Conservation (phyloP, 2,113 vertebrate species). For the Bucco capensis region DNA sequence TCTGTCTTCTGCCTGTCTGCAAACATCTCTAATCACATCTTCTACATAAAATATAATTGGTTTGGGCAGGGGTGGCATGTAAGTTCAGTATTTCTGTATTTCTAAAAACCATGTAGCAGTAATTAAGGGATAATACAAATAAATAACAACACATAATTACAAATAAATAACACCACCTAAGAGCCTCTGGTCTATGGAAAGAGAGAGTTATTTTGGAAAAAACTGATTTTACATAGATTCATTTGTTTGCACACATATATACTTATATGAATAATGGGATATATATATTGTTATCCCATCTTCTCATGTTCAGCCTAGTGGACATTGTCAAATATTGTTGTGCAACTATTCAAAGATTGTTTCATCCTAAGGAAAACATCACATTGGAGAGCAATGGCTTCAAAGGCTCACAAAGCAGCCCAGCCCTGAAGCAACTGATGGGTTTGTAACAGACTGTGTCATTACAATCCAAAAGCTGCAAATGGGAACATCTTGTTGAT, state of each 20-base stretch:
- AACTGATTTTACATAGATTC: background rate
- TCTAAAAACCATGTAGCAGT: background rate
- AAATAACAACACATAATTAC: background rate
- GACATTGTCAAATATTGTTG: background rate
- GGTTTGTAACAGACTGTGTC: slow-evolving; percentile 27
- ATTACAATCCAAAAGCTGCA: background rate
- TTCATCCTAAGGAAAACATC: slow-evolving; percentile 2
- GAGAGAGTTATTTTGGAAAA: background rate
- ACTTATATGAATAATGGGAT: background rate
- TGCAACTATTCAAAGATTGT: slow-evolving; percentile 17
- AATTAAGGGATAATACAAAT: background rate
- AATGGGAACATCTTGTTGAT: slow-evolving; percentile 39
- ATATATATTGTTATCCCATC: background rate
- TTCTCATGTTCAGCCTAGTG: background rate
- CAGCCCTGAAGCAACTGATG: background rate
- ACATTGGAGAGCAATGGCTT: background rate
- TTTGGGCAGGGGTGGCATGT: background rate
- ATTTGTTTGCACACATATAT: too few species aligned
- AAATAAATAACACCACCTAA: background rate
- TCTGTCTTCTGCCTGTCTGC: background rate
- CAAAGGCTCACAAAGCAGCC: background rate
- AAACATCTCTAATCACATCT: background rate
- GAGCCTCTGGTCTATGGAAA: background rate
- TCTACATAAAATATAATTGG: background rate
- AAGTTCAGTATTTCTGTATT: background rate